Percentiles rank a stretch among this genome's conserved stretches.
Evolutionary conservation across 2,113 vertebrate genomes (phyloP).

Genomic region (Marmota monax): DNA sequence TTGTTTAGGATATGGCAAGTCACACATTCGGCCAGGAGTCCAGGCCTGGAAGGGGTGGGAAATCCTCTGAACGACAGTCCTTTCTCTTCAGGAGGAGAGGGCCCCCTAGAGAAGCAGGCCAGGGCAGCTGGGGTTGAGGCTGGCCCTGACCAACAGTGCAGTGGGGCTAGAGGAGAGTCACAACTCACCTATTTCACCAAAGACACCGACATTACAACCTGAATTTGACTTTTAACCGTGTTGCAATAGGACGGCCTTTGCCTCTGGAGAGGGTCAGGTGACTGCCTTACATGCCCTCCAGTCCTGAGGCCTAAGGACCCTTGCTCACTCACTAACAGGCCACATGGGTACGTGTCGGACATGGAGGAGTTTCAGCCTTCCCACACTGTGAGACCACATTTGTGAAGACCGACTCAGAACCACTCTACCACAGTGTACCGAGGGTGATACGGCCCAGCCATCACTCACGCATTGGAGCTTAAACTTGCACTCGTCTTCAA

Average conservation of each 20-base stretch:
- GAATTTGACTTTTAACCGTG: background rate
- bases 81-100: background rate
- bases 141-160: too few relatives aligned
- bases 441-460: background rate
- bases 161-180: too few relatives aligned
- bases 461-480: slow-evolving; percentile 92
- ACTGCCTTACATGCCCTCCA: background rate
- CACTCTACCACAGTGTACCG: rapidly evolving
- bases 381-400: background rate
- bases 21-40: background rate
- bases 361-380: background rate
- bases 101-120: background rate
- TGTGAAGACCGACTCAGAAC: background rate
- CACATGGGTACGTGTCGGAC: background rate
- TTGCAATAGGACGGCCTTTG: background rate
- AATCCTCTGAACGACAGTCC: background rate
- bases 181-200: background rate
- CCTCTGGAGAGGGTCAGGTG: background rate
- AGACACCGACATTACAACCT: background rate
- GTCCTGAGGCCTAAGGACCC: background rate
- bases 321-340: background rate
- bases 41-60: background rate
- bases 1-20: background rate
- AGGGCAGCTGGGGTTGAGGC: background rate
- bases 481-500: slow-evolving; percentile 98